A percentile compares a stretch with the other conserved stretches of the same genome.
Conservation (phyloP, 2,113 vertebrate genomes). For the Cavia porcellus region DNA sequence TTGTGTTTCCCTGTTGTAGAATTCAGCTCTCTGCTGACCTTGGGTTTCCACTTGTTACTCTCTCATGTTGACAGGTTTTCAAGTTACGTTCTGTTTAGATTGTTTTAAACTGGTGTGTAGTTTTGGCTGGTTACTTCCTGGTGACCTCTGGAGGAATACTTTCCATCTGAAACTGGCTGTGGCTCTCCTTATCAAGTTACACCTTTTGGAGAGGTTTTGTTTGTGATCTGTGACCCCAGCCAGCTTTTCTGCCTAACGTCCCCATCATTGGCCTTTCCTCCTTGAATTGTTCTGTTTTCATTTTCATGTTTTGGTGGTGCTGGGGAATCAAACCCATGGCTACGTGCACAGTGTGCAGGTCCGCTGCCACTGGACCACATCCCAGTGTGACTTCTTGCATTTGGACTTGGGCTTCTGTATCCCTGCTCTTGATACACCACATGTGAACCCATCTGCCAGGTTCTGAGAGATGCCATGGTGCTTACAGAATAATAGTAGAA, state of each 20-base stretch:
- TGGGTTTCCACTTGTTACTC: not conserved
- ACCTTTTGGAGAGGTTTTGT: not conserved
- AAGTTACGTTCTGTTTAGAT: not conserved
- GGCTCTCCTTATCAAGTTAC: not conserved
- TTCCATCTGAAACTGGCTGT: not conserved
- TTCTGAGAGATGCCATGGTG: not conserved
- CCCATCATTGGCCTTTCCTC: not conserved
- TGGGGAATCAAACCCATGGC: not conserved
- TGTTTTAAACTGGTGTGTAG: not conserved
- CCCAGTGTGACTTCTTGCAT: not conserved
- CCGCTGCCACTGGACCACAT: not conserved
- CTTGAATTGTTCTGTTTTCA: not conserved
- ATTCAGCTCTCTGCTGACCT: not conserved
- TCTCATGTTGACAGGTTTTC: not conserved
- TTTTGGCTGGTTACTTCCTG: not conserved
- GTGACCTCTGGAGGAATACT: not conserved
- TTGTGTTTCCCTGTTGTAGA: not conserved
- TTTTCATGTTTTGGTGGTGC: not conserved
- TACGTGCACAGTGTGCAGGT: no score
- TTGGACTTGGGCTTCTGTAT: not conserved
- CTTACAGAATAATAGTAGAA: not conserved
- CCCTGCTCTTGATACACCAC: not conserved
- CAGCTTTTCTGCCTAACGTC: not conserved
- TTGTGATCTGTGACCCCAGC: not conserved
- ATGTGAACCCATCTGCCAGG: not conserved